A percentile compares a stretch with the other conserved stretches of the same genome.
Conservation (phyloP, 2,888 invertebrate genomes). For the Epiblema foenella region DNA sequence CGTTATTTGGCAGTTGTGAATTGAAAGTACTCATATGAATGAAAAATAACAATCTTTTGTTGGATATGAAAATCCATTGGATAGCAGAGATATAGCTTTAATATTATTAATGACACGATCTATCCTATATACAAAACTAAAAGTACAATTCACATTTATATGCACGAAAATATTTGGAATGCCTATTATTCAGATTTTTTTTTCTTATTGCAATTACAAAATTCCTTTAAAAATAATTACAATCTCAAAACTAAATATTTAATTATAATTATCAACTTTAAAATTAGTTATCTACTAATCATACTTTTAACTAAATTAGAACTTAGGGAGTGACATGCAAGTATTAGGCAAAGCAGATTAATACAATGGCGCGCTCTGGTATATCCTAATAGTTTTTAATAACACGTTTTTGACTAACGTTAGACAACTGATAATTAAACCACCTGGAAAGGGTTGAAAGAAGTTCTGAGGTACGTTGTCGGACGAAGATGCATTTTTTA, state of each 20-base stretch:
- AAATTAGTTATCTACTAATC: conserved; percentile 56
- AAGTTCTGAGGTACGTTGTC: conserved; percentile 43
- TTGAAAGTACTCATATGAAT: conserved; percentile 67
- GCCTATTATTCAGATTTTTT: not conserved
- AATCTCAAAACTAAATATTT: conserved; percentile 28
- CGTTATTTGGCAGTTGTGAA: conserved; percentile 77
- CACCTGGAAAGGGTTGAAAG: conserved; percentile 62
- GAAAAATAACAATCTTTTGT: conserved; percentile 54
- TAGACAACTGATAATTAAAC: conserved; percentile 80
- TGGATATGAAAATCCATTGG: conserved; percentile 21
- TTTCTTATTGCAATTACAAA: conserved; percentile 2
- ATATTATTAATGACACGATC: not conserved
- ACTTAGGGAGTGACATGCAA: conserved; percentile 64
- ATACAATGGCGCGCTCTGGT: conserved; percentile 60
- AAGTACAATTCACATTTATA: not conserved
- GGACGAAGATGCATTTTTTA: conserved; percentile 50
- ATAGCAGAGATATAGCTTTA: not conserved
- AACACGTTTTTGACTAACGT: conserved; percentile 71
- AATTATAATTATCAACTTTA: conserved; percentile 58
- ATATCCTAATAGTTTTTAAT: conserved; percentile 82
- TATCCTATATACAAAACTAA: not conserved
- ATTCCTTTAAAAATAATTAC: conserved; percentile 19
- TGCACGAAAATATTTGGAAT: not conserved
- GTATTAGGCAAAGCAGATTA: conserved; percentile 62
- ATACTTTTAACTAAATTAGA: conserved; percentile 78